Evolutionary conservation across 2,888 invertebrate species (phyloP).

Genomic region (Quadroppia sp.): DNA sequence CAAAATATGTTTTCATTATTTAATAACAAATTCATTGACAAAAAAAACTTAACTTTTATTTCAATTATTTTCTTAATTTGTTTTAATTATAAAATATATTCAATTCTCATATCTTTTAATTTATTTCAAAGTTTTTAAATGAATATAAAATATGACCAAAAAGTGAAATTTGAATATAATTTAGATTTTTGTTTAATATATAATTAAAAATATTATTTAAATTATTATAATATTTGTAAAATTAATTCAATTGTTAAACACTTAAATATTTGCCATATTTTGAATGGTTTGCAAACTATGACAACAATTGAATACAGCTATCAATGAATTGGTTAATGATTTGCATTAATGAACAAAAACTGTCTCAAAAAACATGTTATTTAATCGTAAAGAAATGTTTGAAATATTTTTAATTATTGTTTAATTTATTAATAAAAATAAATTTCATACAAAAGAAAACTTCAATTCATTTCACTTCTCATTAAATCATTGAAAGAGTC

Average conservation of each 20-base stretch:
- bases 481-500: too few relatives aligned
- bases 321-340: not conserved
- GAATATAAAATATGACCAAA: too few relatives aligned
- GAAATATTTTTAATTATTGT: not conserved
- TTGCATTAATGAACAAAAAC: not conserved
- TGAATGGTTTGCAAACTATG: too few relatives aligned
- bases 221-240: too few relatives aligned
- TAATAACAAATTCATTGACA: not conserved
- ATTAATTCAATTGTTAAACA: too few relatives aligned
- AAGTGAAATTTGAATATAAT: too few relatives aligned
- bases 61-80: not conserved
- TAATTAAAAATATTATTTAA: too few relatives aligned
- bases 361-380: not conserved
- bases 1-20: not conserved
- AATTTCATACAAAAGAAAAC: slow-evolving; percentile 3
- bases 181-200: too few relatives aligned
- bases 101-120: too few relatives aligned
- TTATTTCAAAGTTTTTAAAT: too few relatives aligned
- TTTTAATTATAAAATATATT: not conserved
- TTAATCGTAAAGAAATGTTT: not conserved
- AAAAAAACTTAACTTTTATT: not conserved
- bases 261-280: too few relatives aligned
- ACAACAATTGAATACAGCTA: slow-evolving; percentile 6
- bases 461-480: too few relatives aligned
- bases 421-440: not conserved